Base-by-base conservation (phyloP, 2,113 vertebrate species). In the Sander vitreus region DNA sequence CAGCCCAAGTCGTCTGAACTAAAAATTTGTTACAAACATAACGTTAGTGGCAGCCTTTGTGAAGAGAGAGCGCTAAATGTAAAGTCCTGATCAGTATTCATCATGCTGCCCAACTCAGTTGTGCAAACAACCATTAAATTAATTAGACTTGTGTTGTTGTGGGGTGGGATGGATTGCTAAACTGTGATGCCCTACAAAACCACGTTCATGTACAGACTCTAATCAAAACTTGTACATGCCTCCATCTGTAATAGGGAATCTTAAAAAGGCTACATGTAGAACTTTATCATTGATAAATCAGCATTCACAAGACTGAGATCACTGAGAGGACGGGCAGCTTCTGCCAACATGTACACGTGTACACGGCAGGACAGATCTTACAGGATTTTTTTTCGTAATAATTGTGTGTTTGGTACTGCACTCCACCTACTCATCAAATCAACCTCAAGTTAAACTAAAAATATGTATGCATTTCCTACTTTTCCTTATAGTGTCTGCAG, bases 31-130 rank as follows among this genome's bases (percentile, higher is more conserved):
- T 45, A 72, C 12, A 76, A 43, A 73, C 76, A 47, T 69, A 73
- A 78, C 63, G 69, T 55, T 47, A 65, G 5, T 25, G 14, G 43
- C 54, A 10, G 78, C 63, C 23, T 88, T 76, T 86, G 50, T 47
- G 13, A 78, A 57, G 65, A 62, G 33, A 62, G 33, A 67, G 55
- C 78, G 62, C 47, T 19, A 39, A 85, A 71, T 48, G 19, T 78
- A 73, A 81, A 80, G 72, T 64, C 70, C 63, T 79, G 65, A 92
- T 93, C 85, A 89, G 85, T 85, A 88, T 91, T 86, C 79, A 88
- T 15, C 36, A 54, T 70, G 77, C 74, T 60, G 36, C 75, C 45
- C 23, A 36, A 78, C 57, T 77, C 55, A 54, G 77, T 48, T 81
- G 69, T 83, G 75, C 79, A 90, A 84, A 87, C 78, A 91, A n/a